Base-by-base conservation (phyloP, 2,113 vertebrate genomes). In the Arvicanthis niloticus region DNA sequence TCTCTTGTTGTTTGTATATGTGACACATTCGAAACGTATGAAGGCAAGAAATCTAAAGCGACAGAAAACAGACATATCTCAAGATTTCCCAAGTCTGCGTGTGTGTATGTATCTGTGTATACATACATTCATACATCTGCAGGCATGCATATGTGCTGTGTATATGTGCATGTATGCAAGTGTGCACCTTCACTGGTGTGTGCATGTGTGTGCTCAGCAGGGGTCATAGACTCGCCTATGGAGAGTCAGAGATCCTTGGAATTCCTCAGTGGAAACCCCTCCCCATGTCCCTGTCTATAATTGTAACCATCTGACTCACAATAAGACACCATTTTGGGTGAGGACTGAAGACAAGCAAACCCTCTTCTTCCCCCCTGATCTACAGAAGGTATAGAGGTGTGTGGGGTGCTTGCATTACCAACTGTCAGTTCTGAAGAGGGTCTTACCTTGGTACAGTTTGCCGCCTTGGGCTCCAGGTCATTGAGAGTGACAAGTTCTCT, bases 391-490 rank as follows among this genome's bases (percentile, higher is more conserved):
- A 19, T 24, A n/a, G 7, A 9, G 4, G 16, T 76, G 42, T 67
- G 16, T n/a, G 17, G 82, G 48, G 70, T 3, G 7, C 16, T 6
- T 45, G 60, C 4, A 2, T 29, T 7, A 4, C 1, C 37, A 48
- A 7, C 4, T 1, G 0, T 21, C 3, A 53, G 84, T 16, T 53
- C 7, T 0, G 65, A 22, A 7, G 40, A 76, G 40, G 9, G 26
- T 51, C 96, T 0, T 98, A 99, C 99, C 99, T 99, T 99, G 98
- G 99, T 99, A 99, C 99, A 99, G 97, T 99, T 99, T 98, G 99
- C 99, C 60, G 99, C 99, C 99, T 99, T 99, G 26, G 99, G 99
- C 98, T 99, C 99, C 48, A 99, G 99, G 98, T 99, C 99, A 0
- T 97, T 99, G 96, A 99, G 98, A 78, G 99, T 99, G 93, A 99